Evolutionary conservation across 1,140 invertebrate species (phyloP).

Genomic region (Gryon sp.): DNA sequence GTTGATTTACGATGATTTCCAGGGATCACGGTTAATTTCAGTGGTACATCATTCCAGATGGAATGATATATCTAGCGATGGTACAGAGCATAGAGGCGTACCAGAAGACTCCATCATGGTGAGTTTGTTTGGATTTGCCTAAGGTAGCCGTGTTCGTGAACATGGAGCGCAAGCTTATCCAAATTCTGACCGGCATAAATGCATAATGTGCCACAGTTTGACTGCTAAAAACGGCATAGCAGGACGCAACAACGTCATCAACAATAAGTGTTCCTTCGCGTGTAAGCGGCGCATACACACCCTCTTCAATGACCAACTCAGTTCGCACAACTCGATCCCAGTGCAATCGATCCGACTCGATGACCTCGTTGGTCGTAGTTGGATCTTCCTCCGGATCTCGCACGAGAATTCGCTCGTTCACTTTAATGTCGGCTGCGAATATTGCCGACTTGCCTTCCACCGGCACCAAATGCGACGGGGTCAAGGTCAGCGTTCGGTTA

Average conservation of each 20-base stretch:
- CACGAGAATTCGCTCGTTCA: slow-evolving; percentile 80
- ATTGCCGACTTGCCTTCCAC: slow-evolving; percentile 75
- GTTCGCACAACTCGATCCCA: slow-evolving; percentile 84
- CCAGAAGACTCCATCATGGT: slow-evolving; percentile 87
- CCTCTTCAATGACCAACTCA: slow-evolving; percentile 81
- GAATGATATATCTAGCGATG: slow-evolving; percentile 85
- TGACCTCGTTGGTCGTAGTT: slow-evolving; percentile 74
- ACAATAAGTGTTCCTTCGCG: slow-evolving; percentile 92
- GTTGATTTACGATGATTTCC: neutral
- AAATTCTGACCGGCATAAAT: slow-evolving; percentile 88
- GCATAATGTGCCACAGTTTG: slow-evolving; percentile 91
- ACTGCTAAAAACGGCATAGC: slow-evolving; percentile 94
- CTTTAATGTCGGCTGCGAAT: slow-evolving; percentile 82
- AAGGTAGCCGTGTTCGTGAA: slow-evolving; percentile 8
- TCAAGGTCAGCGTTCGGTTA: slow-evolving; percentile 87
- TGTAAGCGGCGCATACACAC: slow-evolving; percentile 95
- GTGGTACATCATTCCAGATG: slow-evolving; percentile 73
- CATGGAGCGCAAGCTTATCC: slow-evolving; percentile 63
- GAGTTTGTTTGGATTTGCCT: slow-evolving; percentile 33
- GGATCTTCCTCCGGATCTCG: slow-evolving; percentile 75
- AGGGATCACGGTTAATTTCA: slow-evolving; percentile 10
- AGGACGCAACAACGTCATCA: slow-evolving; percentile 94
- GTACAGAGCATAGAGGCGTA: slow-evolving; percentile 90
- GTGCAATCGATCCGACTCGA: slow-evolving; percentile 70
- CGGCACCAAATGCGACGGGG: slow-evolving; percentile 90